Conservation (phyloP, 2,888 invertebrate genomes). For the Meghimatium bilineatum region DNA sequence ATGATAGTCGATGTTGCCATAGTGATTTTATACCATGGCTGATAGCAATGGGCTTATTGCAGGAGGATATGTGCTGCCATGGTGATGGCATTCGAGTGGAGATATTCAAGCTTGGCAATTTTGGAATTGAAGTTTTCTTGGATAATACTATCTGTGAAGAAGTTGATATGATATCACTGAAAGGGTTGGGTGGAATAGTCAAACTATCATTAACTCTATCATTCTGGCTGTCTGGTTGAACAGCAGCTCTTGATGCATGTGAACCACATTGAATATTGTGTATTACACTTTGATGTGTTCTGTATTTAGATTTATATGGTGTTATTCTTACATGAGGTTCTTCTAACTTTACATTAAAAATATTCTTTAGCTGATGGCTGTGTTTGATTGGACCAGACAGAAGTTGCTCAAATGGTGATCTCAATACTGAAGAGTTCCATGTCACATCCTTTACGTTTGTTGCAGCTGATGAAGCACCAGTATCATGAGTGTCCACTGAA, state of each 20-base stretch:
- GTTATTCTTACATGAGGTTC: not conserved
- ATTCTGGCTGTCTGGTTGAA: not conserved
- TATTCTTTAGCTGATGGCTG: constrained; percentile 56
- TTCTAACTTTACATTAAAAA: constrained; percentile 48
- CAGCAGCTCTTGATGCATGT: not conserved
- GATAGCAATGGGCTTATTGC: too few relatives aligned
- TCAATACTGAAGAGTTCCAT: constrained; percentile 16
- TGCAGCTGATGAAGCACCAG: not conserved
- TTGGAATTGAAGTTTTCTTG: not conserved
- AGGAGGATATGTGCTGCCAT: not conserved
- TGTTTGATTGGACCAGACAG: constrained; percentile 54
- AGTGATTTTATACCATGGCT: too few relatives aligned
- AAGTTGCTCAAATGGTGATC: constrained; percentile 47
- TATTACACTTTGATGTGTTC: not conserved
- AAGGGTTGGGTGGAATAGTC: not conserved
- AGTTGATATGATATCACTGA: not conserved
- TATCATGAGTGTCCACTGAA: not conserved
- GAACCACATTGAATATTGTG: not conserved
- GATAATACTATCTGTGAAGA: not conserved
- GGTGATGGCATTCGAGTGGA: too few relatives aligned
- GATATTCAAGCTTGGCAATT: not conserved
- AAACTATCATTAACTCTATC: too few relatives aligned
- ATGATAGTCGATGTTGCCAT: not conserved
- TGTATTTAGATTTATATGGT: constrained; percentile 36
- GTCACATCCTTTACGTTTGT: not conserved